Evolutionary conservation across 2,888 invertebrate species (phyloP).

Genomic region (Megastigmus dorsalis): DNA sequence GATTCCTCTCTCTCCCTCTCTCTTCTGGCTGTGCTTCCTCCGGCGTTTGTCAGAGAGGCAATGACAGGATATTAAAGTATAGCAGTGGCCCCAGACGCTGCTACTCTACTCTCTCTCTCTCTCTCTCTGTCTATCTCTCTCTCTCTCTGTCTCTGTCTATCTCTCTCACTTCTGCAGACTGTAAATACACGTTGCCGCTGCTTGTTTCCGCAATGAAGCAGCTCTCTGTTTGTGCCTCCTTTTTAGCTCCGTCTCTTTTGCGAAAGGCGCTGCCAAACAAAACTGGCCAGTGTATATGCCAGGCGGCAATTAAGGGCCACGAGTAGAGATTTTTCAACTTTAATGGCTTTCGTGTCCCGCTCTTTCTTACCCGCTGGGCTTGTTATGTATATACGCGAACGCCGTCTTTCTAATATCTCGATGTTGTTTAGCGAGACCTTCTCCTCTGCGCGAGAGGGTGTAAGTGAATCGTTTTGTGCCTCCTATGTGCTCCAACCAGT

Average conservation of each 20-base stretch:
- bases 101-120: neutral
- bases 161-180: slow-evolving; percentile 7
- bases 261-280: neutral
- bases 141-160: neutral
- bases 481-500: no score
- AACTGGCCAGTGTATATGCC: neutral
- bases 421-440: no score
- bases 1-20: neutral
- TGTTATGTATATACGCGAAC: no score
- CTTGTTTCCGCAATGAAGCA: slow-evolving; percentile 35
- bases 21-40: no score
- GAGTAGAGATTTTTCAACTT: slow-evolving; percentile 34
- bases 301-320: slow-evolving; percentile 11
- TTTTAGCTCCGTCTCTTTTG: no score
- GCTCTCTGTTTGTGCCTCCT: neutral
- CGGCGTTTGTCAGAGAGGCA: no score
- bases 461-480: no score
- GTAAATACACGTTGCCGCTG: slow-evolving; percentile 33
- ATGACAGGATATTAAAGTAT: no score
- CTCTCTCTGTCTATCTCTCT: neutral
- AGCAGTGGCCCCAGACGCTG: no score
- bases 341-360: neutral
- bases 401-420: no score
- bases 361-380: no score
- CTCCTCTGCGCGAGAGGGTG: no score